A percentile compares a stretch with the other conserved stretches of the same genome.
Evolutionary conservation across 2,797 vertebrate species (phyloP).

Genomic region (Mastacembelus armatus): DNA sequence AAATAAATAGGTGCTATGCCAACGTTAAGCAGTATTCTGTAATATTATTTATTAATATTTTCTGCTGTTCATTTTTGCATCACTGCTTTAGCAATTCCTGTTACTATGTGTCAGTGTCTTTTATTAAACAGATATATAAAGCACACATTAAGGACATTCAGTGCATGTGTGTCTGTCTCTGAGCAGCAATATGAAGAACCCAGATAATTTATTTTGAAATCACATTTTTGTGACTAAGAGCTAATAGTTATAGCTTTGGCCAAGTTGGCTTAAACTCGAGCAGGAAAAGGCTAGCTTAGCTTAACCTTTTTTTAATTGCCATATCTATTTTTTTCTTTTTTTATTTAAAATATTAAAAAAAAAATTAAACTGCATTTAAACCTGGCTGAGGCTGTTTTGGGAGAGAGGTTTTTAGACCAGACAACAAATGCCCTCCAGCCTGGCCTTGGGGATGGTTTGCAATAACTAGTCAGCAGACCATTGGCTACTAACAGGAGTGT

Average conservation of each 20-base stretch:
- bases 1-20: conserved; percentile 9
- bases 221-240: not conserved
- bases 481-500: not conserved
- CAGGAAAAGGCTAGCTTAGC: no score
- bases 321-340: no score
- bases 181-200: not conserved
- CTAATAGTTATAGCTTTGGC: not conserved
- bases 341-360: no score
- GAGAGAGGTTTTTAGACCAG: no score
- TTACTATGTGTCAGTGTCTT: no score
- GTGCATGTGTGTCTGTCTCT: not conserved
- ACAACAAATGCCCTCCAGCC: not conserved
- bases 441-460: not conserved
- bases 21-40: conserved; percentile 1
- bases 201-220: not conserved
- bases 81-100: not conserved
- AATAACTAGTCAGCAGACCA: not conserved
- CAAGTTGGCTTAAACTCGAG: no score
- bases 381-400: no score
- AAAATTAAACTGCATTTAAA: no score
- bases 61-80: not conserved
- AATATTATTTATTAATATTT: not conserved
- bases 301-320: no score
- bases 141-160: no score
- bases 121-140: no score